Conservation (phyloP, 1,140 invertebrate species). For the Drosophila kepulauana region DNA sequence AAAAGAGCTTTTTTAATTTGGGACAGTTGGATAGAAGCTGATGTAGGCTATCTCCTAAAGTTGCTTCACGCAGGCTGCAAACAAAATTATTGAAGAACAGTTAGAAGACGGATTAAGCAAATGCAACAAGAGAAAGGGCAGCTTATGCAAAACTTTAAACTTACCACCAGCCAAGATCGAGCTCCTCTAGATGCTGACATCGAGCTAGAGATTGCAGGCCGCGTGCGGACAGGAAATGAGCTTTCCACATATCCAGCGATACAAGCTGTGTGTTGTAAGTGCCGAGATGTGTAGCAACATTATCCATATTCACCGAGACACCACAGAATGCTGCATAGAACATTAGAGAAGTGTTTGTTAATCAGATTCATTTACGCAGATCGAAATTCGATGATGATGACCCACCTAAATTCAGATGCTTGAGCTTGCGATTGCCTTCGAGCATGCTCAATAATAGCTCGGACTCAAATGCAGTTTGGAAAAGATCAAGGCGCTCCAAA, state of each 20-base stretch:
- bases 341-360: not conserved
- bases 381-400: not conserved
- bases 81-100: not conserved
- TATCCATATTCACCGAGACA: constrained; percentile 88
- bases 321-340: constrained; percentile 85
- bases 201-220: constrained; percentile 89
- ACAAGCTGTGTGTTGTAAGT: constrained; percentile 88
- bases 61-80: constrained; percentile 85
- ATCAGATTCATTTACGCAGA: no score
- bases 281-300: constrained; percentile 88
- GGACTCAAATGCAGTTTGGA: constrained; percentile 89
- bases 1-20: constrained; percentile 90
- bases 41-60: constrained; percentile 86
- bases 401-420: constrained; percentile 90
- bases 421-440: constrained; percentile 88
- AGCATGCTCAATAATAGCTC: constrained; percentile 88
- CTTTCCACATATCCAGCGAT: constrained; percentile 95
- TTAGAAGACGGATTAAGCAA: no score
- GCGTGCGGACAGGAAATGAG: constrained; percentile 89
- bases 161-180: constrained; percentile 96
- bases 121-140: no score
- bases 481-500: constrained; percentile 91
- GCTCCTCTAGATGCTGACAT: constrained; percentile 91
- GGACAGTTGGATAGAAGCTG: constrained; percentile 87
- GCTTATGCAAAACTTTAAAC: constrained; percentile 65